Evolutionary conservation across 2,797 vertebrate species (phyloP).

Genomic region (Vespertilio murinus): DNA sequence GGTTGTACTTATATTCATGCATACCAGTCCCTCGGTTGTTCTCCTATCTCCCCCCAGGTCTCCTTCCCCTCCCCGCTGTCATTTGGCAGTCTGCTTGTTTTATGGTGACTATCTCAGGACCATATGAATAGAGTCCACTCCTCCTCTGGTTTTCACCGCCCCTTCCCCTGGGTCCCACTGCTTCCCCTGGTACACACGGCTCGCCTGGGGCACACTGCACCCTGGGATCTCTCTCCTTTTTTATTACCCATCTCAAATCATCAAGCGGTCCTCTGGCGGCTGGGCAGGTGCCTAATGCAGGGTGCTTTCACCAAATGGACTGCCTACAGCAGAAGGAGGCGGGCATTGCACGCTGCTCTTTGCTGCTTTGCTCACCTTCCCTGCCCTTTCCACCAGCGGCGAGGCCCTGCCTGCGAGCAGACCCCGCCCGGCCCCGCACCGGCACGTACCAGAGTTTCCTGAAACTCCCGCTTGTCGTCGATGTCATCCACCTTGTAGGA

Average conservation of each 20-base stretch:
- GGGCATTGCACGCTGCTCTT: not conserved
- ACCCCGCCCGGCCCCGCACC: not conserved
- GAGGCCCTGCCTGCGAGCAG: fast-evolving
- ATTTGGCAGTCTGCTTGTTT: no score
- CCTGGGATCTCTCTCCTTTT: no score
- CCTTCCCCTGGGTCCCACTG: no score
- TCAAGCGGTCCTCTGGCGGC: not conserved
- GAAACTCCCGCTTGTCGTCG: conserved; percentile 94
- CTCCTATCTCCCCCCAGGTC: no score
- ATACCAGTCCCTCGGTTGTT: no score
- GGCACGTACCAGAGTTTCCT: conserved; percentile 92
- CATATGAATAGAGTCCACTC: no score
- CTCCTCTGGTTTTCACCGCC: no score
- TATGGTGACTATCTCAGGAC: no score
- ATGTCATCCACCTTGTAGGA: conserved; percentile 99
- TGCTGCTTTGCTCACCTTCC: not conserved
- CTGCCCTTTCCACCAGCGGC: not conserved
- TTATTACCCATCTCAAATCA: not conserved
- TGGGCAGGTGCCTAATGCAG: not conserved
- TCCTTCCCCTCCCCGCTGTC: no score
- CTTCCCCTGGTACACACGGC: no score
- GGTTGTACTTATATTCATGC: no score
- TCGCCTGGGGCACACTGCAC: no score
- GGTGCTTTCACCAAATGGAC: not conserved
- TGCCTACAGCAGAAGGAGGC: not conserved